phyloP scores from a whole-genome alignment of 2,113 vertebrate species.

The Lycaon pictus region DNA sequence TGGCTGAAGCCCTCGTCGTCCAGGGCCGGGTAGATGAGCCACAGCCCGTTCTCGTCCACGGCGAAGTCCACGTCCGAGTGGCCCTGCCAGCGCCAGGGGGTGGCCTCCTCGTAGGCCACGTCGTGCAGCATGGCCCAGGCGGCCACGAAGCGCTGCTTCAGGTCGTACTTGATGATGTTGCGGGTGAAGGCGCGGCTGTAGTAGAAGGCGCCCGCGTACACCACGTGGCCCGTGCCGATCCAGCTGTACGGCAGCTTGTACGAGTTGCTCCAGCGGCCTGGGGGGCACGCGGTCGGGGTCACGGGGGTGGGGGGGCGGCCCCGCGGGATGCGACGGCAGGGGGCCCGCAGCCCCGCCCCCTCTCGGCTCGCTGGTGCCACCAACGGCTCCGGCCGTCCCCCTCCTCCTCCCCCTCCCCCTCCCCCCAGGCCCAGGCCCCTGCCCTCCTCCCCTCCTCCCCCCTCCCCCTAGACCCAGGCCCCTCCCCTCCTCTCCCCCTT shows the following conservation, averaged over 20 bases:
- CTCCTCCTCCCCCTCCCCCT: no score
- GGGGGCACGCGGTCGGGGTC: background rate
- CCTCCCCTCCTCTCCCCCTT: no score
- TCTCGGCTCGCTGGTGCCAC: no score
- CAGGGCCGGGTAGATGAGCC: slow-evolving; percentile 96
- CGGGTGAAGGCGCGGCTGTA: slow-evolving; percentile 98
- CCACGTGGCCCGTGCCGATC: slow-evolving; percentile 97
- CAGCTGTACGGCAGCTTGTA: slow-evolving; percentile 99
- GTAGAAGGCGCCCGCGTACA: slow-evolving; percentile 95
- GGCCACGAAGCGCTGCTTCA: slow-evolving; percentile 92
- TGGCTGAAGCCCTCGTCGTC: slow-evolving; percentile 95
- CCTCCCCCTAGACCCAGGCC: no score
- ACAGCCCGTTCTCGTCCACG: slow-evolving; percentile 96
- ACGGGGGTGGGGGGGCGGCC: rapidly evolving
- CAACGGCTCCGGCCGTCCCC: no score
- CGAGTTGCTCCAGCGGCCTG: slow-evolving; percentile 97
- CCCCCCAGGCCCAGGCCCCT: no score
- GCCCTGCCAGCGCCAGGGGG: slow-evolving; percentile 94
- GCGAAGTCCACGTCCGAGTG: slow-evolving; percentile 96
- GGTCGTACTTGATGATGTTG: slow-evolving; percentile 97
- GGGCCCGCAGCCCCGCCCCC: background rate
- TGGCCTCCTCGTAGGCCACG: slow-evolving; percentile 92
- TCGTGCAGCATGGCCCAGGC: slow-evolving; percentile 98
- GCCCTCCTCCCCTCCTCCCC: no score
- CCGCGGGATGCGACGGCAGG: no score